These are phyloP conservation scores for Dipus sagitta DNA, from an alignment of 2,797 vertebrate species.

Conservation along the genomic window DNA sequence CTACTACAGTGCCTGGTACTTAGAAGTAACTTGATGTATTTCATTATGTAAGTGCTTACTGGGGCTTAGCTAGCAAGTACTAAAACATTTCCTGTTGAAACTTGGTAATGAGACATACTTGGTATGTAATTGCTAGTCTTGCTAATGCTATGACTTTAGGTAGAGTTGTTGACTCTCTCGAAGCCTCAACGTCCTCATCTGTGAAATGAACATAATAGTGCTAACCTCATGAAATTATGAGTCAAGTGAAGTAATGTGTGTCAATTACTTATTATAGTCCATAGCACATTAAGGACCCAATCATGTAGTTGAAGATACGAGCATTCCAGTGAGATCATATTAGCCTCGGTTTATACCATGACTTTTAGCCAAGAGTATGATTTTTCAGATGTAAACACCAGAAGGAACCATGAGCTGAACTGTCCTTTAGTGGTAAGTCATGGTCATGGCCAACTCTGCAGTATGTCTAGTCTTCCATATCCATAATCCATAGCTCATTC, in stretches of 20 bases:
- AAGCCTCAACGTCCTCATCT: not conserved
- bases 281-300: not conserved
- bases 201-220: constrained; percentile 6
- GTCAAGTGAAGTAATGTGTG: not conserved
- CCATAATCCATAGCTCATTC: not conserved
- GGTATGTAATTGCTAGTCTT: constrained; percentile 23
- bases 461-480: not conserved
- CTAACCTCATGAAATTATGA: not conserved
- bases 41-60: not conserved
- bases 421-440: not conserved
- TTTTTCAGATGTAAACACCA: constrained; percentile 27
- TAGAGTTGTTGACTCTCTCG: not conserved
- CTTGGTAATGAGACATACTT: not conserved
- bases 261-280: not conserved
- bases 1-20: not conserved
- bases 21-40: not conserved
- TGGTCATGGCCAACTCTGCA: not conserved
- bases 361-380: constrained; percentile 11
- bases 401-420: not conserved
- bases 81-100: not conserved
- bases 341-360: not conserved
- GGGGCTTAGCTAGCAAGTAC: not conserved
- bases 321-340: not conserved
- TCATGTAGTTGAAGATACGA: not conserved
- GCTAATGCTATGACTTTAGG: not conserved